Conservation (phyloP, 92 coral and sea anemone genomes). For the Actinernus sp. region DNA sequence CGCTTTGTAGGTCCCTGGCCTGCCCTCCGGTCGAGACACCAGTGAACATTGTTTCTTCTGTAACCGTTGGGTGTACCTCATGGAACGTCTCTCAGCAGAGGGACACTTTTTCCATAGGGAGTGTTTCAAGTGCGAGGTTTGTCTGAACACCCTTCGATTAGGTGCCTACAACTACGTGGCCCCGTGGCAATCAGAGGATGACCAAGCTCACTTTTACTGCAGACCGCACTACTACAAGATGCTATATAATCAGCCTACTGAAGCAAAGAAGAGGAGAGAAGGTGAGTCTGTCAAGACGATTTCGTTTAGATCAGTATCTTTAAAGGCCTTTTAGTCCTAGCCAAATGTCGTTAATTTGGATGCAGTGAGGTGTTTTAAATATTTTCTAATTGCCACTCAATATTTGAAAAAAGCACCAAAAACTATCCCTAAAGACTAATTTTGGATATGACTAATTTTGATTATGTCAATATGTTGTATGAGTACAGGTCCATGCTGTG, state of each 20-base stretch:
- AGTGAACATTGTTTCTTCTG: constrained; percentile 98
- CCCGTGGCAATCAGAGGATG: constrained; percentile 72
- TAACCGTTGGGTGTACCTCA: constrained; percentile 82
- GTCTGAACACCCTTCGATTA: constrained; percentile 86
- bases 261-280: constrained; percentile 1
- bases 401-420: no score
- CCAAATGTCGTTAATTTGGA: no score
- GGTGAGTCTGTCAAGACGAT: no score
- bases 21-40: constrained; percentile 66
- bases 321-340: no score
- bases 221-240: constrained; percentile 86
- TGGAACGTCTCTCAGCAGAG: constrained; percentile 96
- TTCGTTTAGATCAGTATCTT: no score
- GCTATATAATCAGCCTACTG: constrained; percentile 42
- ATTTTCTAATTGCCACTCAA: no score
- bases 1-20: constrained; percentile 32
- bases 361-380: no score
- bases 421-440: no score
- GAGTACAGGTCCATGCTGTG: no score
- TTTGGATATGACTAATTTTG: no score
- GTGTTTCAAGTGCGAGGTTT: constrained; percentile 91
- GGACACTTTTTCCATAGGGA: constrained; percentile 99
- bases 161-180: constrained; percentile 90
- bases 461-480: no score
- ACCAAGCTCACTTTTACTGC: constrained; percentile 87